Evolutionary conservation across 2,888 invertebrate genomes (phyloP), one percentile per base, ranked within the genome.

Genomic region (Apeira syringaria): DNA sequence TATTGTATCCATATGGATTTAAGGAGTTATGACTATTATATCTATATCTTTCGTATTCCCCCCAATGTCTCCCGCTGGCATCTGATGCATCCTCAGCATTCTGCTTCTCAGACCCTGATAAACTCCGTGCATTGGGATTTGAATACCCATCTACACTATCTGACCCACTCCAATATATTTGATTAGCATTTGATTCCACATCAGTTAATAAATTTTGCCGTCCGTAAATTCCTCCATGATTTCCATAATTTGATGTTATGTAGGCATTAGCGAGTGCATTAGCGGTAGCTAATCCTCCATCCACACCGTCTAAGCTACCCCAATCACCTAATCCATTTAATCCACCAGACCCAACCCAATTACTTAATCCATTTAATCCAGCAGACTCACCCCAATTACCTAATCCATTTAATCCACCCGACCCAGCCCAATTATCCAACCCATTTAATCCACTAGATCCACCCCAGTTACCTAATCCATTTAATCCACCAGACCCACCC

Each of bases 211-310:
- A 2, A 15, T 4, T 4, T 4, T 10, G 4, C 11, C 26, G 11
- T 26, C 26, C 26, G 11, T 26, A 5, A 6, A 26, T 24, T 25
- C 37, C 37, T 11, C 36, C 28, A 28, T 7, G 5, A 3, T 18
- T 5, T 7, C n/a, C n/a, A n/a, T n/a, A n/a, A n/a, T n/a, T n/a
- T n/a, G n/a, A n/a, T n/a, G n/a, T n/a, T n/a, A 15, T 11, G 6
- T 36, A 24, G 2, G 53, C 42, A 22, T 41, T 37, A 30, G 55
- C 49, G 7, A 35, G 20, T 6, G 47, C 50, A 2, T 39, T 35
- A 8, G 52, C 50, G 29, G 41, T 33, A 1, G 55, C 8, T 12
- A 15, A 18, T 4, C 32, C 32, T 11, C 24, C 24, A 24, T 9
- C 24, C 1, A 24, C 3, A 8, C 1, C 9, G 9, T 9, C 24